Evolutionary conservation across 1,140 invertebrate genomes (phyloP), one percentile per base, ranked within the genome.

Genomic region (Oscheius sp.): DNA sequence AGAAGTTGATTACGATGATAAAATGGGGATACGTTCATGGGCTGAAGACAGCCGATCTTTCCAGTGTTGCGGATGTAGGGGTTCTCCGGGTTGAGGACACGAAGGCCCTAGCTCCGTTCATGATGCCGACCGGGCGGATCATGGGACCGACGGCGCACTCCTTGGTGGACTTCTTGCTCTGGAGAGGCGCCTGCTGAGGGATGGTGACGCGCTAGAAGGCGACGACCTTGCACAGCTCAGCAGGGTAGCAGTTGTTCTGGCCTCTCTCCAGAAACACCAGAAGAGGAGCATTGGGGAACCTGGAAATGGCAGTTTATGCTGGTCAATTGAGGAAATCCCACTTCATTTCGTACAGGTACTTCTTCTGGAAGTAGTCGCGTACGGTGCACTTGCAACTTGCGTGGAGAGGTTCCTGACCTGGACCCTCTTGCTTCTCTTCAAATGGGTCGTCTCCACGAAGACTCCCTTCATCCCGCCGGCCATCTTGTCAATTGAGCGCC

Each of bases 111-210:
- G 23, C 49, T 4, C 49, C 49, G 4, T 7, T 23, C 49, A 55
- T 55, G 23, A 55, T 55, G 23, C 28, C 15, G 4, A 7, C 7
- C 23, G 15, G 49, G 7, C 49, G 49, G 23, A 23, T 26, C 7
- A 4, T 23, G 23, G 49, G 49, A 26, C 15, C 7, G 4, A 55
- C 49, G 23, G 49, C 49, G 49, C 49, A 55, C 4, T 55, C 49
- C n/a, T n/a, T n/a, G n/a, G n/a, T n/a, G n/a, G n/a, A n/a, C n/a
- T n/a, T n/a, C n/a, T n/a, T n/a, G n/a, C n/a, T n/a, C n/a, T n/a
- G n/a, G n/a, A n/a, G n/a, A n/a, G n/a, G n/a, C 49, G 49, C 28
- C 49, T 55, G 49, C 49, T 55, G 49, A 7, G 49, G 49, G 28
- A 55, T 55, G 15, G 49, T 55, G 7, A 55, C 49, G 7, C 49